phyloP scores from a whole-genome alignment of 92 coral and sea anemone genomes.

The Plumapathes pennacea region DNA sequence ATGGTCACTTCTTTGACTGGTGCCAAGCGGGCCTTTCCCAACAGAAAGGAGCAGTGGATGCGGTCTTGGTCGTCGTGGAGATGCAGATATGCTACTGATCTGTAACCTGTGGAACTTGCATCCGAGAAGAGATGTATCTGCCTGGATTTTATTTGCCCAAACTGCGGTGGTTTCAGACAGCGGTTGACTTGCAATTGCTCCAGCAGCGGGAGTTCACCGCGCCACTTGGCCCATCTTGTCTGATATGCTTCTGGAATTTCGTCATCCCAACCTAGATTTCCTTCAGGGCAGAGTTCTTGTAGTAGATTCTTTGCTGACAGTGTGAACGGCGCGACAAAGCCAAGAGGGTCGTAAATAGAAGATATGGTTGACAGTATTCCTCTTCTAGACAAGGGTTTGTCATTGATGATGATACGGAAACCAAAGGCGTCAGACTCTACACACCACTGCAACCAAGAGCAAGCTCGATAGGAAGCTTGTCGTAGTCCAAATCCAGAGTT shows the following conservation, averaged over 20 bases:
- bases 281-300: slow-evolving; percentile 44
- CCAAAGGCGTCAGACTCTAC: slow-evolving; percentile 50
- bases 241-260: slow-evolving; percentile 45
- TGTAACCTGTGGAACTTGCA: slow-evolving; percentile 61
- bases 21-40: slow-evolving; percentile 64
- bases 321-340: slow-evolving; percentile 52
- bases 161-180: slow-evolving; percentile 48
- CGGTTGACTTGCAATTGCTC: slow-evolving; percentile 36
- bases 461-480: slow-evolving; percentile 42
- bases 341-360: slow-evolving; percentile 56
- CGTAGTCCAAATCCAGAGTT: slow-evolving; percentile 18
- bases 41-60: slow-evolving; percentile 53
- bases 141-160: slow-evolving; percentile 53
- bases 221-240: slow-evolving; percentile 64
- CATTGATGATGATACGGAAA: slow-evolving; percentile 27
- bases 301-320: slow-evolving; percentile 49
- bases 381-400: slow-evolving; percentile 61
- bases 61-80: slow-evolving; percentile 28
- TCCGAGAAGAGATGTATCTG: slow-evolving; percentile 66
- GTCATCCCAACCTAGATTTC: slow-evolving; percentile 63
- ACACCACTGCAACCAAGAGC: slow-evolving; percentile 61
- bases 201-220: slow-evolving; percentile 36
- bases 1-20: slow-evolving; percentile 56
- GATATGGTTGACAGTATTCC: slow-evolving; percentile 57
- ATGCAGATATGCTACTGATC: slow-evolving; percentile 54